Conservation (phyloP, 23 tunicate genomes). For the Diplosoma virens region DNA sequence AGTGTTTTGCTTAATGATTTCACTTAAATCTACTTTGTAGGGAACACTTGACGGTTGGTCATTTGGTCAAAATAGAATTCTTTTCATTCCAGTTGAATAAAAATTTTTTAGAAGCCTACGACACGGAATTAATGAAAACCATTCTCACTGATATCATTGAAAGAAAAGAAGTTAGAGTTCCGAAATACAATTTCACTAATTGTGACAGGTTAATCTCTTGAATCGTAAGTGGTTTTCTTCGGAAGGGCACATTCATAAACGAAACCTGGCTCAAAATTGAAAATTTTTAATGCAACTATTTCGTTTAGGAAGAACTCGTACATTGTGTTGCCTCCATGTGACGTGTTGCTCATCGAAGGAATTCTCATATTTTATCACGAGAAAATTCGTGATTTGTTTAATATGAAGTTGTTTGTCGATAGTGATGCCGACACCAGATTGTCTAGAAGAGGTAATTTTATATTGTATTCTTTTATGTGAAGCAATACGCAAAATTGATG, state of each 20-base stretch:
- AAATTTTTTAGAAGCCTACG: constrained; percentile 69
- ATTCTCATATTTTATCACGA: constrained; percentile 85
- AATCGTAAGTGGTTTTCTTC: neutral
- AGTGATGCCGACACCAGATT: constrained; percentile 95
- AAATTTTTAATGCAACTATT: too few relatives aligned
- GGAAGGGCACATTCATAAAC: too few relatives aligned
- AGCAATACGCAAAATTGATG: too few relatives aligned
- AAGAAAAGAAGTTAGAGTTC: constrained; percentile 64
- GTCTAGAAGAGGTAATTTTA: constrained; percentile 87
- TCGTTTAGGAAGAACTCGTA: neutral
- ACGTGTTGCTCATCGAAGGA: constrained; percentile 92
- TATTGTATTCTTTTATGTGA: too few relatives aligned
- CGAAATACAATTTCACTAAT: constrained; percentile 79
- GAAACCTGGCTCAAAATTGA: too few relatives aligned
- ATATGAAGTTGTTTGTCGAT: constrained; percentile 98
- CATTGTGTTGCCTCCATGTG: constrained; percentile 56
- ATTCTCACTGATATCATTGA: constrained; percentile 39
- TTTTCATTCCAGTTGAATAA: neutral
- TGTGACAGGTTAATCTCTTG: constrained; percentile 28
- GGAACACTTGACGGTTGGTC: neutral
- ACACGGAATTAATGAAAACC: constrained; percentile 58
- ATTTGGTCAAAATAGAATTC: neutral
- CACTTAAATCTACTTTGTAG: too few relatives aligned
- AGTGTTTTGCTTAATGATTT: too few relatives aligned
- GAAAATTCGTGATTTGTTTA: constrained; percentile 87